phyloP scores from a whole-genome alignment of 2,888 invertebrate genomes.

The Agrotis ipsilon region DNA sequence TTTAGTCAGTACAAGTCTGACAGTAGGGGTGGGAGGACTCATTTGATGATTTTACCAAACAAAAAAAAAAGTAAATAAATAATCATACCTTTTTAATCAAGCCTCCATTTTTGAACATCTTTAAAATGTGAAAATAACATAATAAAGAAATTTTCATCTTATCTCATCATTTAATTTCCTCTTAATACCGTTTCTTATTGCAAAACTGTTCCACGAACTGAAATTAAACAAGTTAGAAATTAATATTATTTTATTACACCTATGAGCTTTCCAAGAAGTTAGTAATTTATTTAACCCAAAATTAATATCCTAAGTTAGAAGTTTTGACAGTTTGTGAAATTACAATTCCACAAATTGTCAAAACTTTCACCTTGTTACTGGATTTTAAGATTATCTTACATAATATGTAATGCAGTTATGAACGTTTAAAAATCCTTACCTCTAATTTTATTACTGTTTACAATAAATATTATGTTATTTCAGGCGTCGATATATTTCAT shows the following conservation, averaged over 20 bases:
- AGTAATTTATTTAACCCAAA: not conserved
- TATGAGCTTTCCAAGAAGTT: not conserved
- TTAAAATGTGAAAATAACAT: not conserved
- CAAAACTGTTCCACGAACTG: not conserved
- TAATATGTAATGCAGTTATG: no score
- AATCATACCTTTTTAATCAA: not conserved
- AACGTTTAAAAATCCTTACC: no score
- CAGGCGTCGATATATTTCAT: no score
- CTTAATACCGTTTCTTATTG: not conserved
- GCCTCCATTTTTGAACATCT: not conserved
- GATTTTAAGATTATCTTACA: not conserved
- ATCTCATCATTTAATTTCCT: no score
- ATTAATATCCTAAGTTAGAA: not conserved
- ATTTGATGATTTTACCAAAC: no score
- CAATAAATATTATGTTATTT: no score
- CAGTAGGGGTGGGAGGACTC: no score
- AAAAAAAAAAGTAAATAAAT: not conserved
- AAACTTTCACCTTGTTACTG: not conserved
- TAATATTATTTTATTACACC: not conserved
- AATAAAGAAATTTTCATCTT: no score
- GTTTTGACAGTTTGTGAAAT: no score
- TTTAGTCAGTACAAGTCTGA: no score
- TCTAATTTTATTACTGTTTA: no score
- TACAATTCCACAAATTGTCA: not conserved
- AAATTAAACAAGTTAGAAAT: not conserved